Conservation (phyloP, 2,888 invertebrate species). For the Nymphalis polychloros region DNA sequence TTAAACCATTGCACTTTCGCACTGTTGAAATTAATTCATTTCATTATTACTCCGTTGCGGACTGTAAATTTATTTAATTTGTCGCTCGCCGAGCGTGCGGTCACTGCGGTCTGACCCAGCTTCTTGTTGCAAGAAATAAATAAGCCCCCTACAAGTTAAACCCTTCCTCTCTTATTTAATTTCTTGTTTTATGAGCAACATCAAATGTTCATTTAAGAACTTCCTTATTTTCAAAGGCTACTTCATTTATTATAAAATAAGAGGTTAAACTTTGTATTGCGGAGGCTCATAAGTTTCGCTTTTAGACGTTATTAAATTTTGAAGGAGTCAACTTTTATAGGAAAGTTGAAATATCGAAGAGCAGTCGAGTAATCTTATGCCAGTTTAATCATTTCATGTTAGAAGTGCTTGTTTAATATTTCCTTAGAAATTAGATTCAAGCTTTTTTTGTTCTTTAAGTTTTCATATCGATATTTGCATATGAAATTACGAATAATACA, state of each 20-base stretch:
- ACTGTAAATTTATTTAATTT: constrained; percentile 67
- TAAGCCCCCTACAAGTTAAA: constrained; percentile 39
- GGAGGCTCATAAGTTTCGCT: constrained; percentile 33
- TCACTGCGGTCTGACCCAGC: constrained; percentile 48
- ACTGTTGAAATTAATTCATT: constrained; percentile 36
- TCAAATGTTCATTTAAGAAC: constrained; percentile 26
- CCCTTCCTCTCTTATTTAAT: constrained; percentile 24
- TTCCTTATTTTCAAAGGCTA: constrained; percentile 26
- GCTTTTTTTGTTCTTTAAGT: neutral
- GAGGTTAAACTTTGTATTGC: constrained; percentile 26
- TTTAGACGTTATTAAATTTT: constrained; percentile 42
- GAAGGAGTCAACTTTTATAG: constrained; percentile 33
- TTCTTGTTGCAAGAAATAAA: constrained; percentile 52
- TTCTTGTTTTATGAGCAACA: constrained; percentile 28
- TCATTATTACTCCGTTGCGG: constrained; percentile 42
- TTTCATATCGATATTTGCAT: neutral
- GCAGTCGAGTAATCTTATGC: constrained; percentile 38
- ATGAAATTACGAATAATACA: neutral
- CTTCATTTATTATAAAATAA: constrained; percentile 27
- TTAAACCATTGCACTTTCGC: constrained; percentile 22
- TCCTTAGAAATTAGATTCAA: neutral
- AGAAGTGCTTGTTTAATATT: constrained; percentile 14
- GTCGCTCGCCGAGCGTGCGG: constrained; percentile 55
- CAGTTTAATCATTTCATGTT: constrained; percentile 37
- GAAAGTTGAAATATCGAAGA: constrained; percentile 37